These are phyloP conservation scores for Trisateles emortualis DNA, from an alignment of 2,888 invertebrate genomes.

Conservation along the genomic window DNA sequence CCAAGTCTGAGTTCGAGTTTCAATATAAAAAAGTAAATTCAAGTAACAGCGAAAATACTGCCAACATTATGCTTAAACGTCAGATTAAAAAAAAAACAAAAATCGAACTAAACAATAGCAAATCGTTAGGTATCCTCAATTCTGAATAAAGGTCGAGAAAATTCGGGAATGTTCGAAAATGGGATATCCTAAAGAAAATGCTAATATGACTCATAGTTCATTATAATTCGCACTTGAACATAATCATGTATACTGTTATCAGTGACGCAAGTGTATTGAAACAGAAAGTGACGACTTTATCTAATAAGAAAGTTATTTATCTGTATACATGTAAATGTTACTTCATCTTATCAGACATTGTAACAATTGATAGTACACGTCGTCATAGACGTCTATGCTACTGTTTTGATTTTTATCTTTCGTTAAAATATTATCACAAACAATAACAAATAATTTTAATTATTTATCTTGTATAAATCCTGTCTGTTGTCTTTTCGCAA, in stretches of 20 bases:
- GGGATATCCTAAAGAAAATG: neutral
- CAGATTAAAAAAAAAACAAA: no score
- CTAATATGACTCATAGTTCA: neutral
- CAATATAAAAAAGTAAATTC: no score
- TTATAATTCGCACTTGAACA: slow-evolving; percentile 2
- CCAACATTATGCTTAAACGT: no score
- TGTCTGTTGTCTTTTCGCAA: no score
- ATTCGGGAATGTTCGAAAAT: neutral
- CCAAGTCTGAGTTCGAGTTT: no score
- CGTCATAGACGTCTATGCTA: slow-evolving; percentile 20
- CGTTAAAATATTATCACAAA: no score
- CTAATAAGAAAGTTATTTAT: slow-evolving; percentile 30
- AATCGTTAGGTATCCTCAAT: no score
- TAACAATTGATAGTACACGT: slow-evolving; percentile 39
- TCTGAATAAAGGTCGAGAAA: no score
- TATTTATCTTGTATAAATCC: no score
- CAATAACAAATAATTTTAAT: no score
- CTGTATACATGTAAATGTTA: slow-evolving; percentile 30
- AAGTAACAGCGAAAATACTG: no score
- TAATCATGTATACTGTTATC: slow-evolving; percentile 7
- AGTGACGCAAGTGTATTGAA: slow-evolving; percentile 26
- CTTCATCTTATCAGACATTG: slow-evolving; percentile 48
- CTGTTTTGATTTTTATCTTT: slow-evolving; percentile 19
- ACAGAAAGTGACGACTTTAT: slow-evolving; percentile 44
- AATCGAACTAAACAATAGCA: no score